Percentiles rank a stretch among this genome's conserved stretches.
These are phyloP conservation scores for Macropus fuliginosus DNA, from an alignment of 2,797 vertebrate species.

Conservation along the genomic window DNA sequence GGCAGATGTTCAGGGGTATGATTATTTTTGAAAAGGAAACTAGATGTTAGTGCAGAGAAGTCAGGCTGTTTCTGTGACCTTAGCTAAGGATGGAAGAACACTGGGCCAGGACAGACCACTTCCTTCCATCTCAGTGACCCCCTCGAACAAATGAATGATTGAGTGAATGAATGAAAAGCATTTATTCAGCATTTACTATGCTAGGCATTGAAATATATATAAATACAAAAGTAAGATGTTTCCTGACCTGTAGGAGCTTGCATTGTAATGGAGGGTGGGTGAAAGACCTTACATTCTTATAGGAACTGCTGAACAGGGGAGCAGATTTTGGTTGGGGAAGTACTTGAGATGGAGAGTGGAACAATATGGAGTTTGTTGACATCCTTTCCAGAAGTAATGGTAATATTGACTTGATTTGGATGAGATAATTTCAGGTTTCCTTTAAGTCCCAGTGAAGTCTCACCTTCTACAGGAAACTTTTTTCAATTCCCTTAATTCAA, in stretches of 20 bases:
- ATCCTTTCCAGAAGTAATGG: background rate
- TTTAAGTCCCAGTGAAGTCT: background rate
- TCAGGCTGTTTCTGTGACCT: background rate
- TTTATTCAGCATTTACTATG: background rate
- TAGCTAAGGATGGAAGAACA: background rate
- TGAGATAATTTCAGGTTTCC: background rate
- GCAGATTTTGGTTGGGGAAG: background rate
- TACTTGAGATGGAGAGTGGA: background rate
- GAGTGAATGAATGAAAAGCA: background rate
- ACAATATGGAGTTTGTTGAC: background rate
- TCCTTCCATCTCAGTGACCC: background rate
- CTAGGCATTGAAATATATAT: background rate
- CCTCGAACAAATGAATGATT: background rate
- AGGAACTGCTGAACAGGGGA: background rate
- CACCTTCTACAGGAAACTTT: background rate
- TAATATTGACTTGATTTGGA: background rate
- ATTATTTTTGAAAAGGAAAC: background rate
- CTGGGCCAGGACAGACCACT: background rate
- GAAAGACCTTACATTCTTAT: background rate
- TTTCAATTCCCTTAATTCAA: background rate
- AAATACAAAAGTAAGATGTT: background rate
- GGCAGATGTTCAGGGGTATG: constrained; percentile 1
- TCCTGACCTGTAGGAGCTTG: background rate
- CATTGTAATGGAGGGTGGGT: background rate
- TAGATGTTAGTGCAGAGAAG: background rate